Conservation (phyloP, 1,140 invertebrate species). For the Matsumurasca onukii region DNA sequence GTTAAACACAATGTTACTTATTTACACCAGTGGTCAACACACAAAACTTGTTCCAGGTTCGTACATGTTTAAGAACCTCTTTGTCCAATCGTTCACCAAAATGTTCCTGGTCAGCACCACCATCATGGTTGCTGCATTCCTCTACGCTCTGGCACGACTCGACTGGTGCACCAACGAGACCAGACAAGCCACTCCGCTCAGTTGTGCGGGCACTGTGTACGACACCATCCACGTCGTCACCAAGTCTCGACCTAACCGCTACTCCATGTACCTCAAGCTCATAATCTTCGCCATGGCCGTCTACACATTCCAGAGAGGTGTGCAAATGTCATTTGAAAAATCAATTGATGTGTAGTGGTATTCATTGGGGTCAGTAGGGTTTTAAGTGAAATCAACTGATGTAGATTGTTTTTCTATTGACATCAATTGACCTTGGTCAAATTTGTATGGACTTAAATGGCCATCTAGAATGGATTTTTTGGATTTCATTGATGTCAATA, state of each 20-base stretch:
- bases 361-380: no score
- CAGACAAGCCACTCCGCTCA: slow-evolving; percentile 44
- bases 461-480: no score
- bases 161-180: slow-evolving; percentile 60
- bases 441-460: no score
- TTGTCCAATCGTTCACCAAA: slow-evolving; percentile 60
- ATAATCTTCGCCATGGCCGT: slow-evolving; percentile 67
- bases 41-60: no score
- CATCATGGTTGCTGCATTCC: slow-evolving; percentile 58
- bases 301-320: slow-evolving; percentile 73
- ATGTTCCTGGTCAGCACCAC: slow-evolving; percentile 70
- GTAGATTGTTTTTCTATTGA: not conserved
- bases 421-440: no score
- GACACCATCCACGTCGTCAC: slow-evolving; percentile 59
- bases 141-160: slow-evolving; percentile 60
- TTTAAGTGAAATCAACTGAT: not conserved
- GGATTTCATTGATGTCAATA: no score
- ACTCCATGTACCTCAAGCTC: slow-evolving; percentile 62
- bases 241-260: slow-evolving; percentile 54
- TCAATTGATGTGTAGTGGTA: no score
- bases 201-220: slow-evolving; percentile 45
- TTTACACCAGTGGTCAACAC: no score
- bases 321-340: no score
- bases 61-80: slow-evolving; percentile 56
- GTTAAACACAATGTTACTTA: no score